Conservation (phyloP, 2,888 invertebrate species). For the Odontomyia ornata region DNA sequence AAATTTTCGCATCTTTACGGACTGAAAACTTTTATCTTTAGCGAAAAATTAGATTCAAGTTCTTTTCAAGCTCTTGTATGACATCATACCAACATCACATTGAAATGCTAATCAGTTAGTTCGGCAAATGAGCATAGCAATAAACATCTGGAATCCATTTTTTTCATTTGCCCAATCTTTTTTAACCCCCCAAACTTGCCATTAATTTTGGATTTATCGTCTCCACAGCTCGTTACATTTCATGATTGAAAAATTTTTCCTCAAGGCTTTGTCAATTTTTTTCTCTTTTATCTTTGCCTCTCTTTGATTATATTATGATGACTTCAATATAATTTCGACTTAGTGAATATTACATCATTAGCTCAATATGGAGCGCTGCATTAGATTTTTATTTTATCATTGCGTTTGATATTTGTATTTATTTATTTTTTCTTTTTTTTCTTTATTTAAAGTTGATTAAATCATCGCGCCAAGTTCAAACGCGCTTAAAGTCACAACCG, state of each 20-base stretch:
- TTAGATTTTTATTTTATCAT: neutral
- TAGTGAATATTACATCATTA: conserved; percentile 5
- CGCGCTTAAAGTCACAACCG: neutral
- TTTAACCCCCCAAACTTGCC: neutral
- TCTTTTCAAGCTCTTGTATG: neutral
- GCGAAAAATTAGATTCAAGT: neutral
- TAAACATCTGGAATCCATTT: conserved; percentile 17
- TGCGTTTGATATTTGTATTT: neutral
- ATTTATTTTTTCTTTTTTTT: neutral
- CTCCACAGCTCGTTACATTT: conserved; percentile 6
- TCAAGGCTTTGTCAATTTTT: neutral
- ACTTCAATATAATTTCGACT: conserved; percentile 41
- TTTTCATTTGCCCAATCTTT: neutral
- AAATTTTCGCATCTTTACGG: too few species aligned
- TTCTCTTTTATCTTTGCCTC: neutral
- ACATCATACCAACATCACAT: conserved; percentile 21
- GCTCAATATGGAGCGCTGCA: neutral
- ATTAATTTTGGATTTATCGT: conserved; percentile 3
- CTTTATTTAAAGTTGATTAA: conserved; percentile 28
- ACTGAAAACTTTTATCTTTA: too few species aligned
- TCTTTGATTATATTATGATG: conserved; percentile 21
- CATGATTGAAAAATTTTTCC: neutral
- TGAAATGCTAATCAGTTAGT: conserved; percentile 20
- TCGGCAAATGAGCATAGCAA: neutral
- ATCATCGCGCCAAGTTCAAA: conserved; percentile 38